Base-by-base conservation (phyloP, 2,797 vertebrate species). In the Neosalanx taihuensis region DNA sequence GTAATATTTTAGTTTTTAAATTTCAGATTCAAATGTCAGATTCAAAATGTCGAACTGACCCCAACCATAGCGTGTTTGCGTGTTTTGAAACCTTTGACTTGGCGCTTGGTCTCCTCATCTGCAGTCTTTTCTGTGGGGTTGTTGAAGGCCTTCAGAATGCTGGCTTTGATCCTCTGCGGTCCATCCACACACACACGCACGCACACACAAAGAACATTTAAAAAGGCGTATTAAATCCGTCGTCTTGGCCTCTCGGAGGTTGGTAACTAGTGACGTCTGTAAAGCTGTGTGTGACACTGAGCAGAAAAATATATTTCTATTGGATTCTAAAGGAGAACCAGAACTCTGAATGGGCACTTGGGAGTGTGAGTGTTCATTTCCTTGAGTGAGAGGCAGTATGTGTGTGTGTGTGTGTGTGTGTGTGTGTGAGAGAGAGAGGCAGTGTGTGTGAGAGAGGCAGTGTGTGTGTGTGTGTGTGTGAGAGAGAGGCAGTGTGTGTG, bases 71-170 rank as follows among this genome's bases (percentile, higher is more conserved):
- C 3, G 33, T 6, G 64, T 29, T n/a, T 10, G 37, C 1, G 0
- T 64, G 70, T 29, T 61, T 61, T 71, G 75, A 46, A 90, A 99
- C 97, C 97, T 97, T 97, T 99, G 80, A 99, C 94, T 93, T 96
- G 95, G 76, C 93, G 94, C 89, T 96, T 98, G 59, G 95, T 99
- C 82, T 98, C 97, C 66, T 98, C 97, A 73, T 98, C 96, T 71
- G 97, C 97, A 0, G 96, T 98, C 90, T 95, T 98, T 85, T 96
- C 95, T 3, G 96, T 99, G 75, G 97, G 97, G 84, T 98, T 97
- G 86, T 98, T 98, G 87, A 97, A 99, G 7, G 95, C 95, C 92
- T 95, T 98, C 82, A 99, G 92, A 84, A 99, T 99, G 78, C 93
- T 94, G n/a, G 94, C 94, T 91, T 98, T 97, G 89, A 99, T 96